phyloP scores from a whole-genome alignment of 35 echinoderm and acorn worm species.

The Strongylocentrotus purpuratus region DNA sequence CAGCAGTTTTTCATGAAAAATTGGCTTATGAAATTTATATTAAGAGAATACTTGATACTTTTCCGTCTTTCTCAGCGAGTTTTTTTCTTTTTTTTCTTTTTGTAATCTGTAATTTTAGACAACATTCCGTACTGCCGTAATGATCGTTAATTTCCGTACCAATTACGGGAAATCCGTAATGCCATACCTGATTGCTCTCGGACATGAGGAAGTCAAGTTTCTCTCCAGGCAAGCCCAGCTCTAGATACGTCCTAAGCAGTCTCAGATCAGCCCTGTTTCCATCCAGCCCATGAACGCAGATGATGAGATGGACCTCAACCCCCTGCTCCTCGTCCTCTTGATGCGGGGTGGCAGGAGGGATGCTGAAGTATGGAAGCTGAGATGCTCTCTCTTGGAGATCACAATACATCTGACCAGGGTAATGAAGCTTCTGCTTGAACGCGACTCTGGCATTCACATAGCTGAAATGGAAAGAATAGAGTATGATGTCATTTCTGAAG shows the following conservation, averaged over 20 bases:
- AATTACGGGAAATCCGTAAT: too few species aligned
- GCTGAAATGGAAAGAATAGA: neutral
- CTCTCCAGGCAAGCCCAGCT: constrained; percentile 91
- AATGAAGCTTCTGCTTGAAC: constrained; percentile 71
- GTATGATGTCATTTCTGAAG: too few species aligned
- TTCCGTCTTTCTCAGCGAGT: too few species aligned
- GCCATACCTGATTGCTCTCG: constrained; percentile 91
- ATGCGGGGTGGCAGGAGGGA: constrained; percentile 48
- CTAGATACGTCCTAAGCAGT: constrained; percentile 90
- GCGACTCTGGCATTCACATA: constrained; percentile 76
- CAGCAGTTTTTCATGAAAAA: too few species aligned
- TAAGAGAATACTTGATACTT: too few species aligned
- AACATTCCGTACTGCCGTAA: too few species aligned
- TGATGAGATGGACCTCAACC: constrained; percentile 68
- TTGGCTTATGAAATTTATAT: too few species aligned
- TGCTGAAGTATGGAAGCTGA: constrained; percentile 79
- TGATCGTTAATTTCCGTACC: too few species aligned
- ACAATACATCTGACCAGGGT: constrained; percentile 76
- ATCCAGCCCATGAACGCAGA: constrained; percentile 95
- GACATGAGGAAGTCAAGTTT: constrained; percentile 97
- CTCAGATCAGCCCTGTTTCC: constrained; percentile 93
- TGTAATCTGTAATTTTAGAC: too few species aligned
- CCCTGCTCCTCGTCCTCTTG: constrained; percentile 68
- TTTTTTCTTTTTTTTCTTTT: too few species aligned
- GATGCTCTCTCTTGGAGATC: constrained; percentile 82